phyloP scores from a whole-genome alignment of 1,140 invertebrate genomes.

The Eciton burchellii region DNA sequence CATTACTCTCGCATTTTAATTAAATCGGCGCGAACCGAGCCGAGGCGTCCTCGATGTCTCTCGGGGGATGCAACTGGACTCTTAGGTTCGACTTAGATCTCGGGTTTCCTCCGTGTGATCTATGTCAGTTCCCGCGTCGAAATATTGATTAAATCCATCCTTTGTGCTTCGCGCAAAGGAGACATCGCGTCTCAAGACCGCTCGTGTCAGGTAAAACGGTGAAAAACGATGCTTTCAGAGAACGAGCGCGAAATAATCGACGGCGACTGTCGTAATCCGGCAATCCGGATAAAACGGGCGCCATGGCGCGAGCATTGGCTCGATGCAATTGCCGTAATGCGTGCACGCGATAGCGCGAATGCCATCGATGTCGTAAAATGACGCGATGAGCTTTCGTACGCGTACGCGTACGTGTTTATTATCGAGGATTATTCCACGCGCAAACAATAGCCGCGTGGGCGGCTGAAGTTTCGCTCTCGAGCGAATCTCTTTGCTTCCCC shows the following conservation, averaged over 20 bases:
- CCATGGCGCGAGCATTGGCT: slow-evolving; percentile 32
- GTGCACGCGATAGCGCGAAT: slow-evolving; percentile 19
- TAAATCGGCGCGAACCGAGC: too few species aligned
- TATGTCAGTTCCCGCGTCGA: too few species aligned
- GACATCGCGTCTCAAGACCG: neutral
- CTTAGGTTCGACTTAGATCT: too few species aligned
- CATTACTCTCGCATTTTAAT: too few species aligned
- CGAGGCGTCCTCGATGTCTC: too few species aligned
- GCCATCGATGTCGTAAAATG: slow-evolving; percentile 1
- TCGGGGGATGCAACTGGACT: too few species aligned
- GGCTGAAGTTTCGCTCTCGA: neutral
- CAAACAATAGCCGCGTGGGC: neutral
- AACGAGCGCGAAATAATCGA: slow-evolving; percentile 59
- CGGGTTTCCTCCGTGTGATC: too few species aligned
- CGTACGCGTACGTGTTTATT: neutral
- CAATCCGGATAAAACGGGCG: slow-evolving; percentile 44
- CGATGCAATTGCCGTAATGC: slow-evolving; percentile 57
- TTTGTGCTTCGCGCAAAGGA: neutral
- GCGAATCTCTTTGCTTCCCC: neutral
- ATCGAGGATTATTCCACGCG: neutral
- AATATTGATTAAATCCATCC: too few species aligned
- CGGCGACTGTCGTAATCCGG: slow-evolving; percentile 32
- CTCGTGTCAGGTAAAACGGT: too few species aligned
- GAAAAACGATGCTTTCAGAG: slow-evolving; percentile 63
- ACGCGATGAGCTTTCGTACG: neutral